Evolutionary conservation across 1,140 invertebrate genomes (phyloP), one percentile per base, ranked within the genome.

Genomic region (Caenorhabditis latens): DNA sequence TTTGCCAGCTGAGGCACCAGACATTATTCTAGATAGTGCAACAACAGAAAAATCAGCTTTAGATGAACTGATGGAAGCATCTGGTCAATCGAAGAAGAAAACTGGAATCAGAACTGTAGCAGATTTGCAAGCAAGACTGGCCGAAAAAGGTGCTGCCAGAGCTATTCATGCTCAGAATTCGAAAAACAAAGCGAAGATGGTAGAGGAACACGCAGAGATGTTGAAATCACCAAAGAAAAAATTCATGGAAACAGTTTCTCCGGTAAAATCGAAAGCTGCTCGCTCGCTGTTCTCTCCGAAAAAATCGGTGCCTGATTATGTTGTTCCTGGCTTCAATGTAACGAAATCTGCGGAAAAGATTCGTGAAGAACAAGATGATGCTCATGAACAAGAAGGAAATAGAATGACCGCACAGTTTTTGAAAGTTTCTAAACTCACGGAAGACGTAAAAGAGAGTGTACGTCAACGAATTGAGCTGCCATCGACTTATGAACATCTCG

Each of bases 361-460:
- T 79, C 71, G n/a, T 0, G 71, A 53, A 53, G 71, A 79, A 53
- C 19, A 79, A n/a, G 71, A 79, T 9, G 46, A 32, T 79, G 71
- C 71, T 79, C n/a, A 79, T n/a, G 71, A 79, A 53, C 46, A 79
- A 24, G 71, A 79, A n/a, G 71, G 46, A 21, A 79, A 79, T 24
- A 2, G 71, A 79, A 79, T 79, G 71, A 79, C 71, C 11, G 71
- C 71, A 0, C 46, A 79, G 46, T 79, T 50, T 50, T 14, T 79
- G n/a, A 79, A 79, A 42, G 42, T 4, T 13, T 79, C 71, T 14
- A n/a, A 24, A 46, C 46, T 79, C 4, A 79, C 19, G 9, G 71
- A 79, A 6, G 71, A 79, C 50, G 71, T 79, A 4, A 79, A 79
- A 42, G 71, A 79, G 9, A 79, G 71, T 50, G 71, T n/a, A 53